Percentiles rank a stretch among this genome's conserved stretches.
Evolutionary conservation across 2,797 vertebrate species (phyloP).

Genomic region (Margarornis squamiger): DNA sequence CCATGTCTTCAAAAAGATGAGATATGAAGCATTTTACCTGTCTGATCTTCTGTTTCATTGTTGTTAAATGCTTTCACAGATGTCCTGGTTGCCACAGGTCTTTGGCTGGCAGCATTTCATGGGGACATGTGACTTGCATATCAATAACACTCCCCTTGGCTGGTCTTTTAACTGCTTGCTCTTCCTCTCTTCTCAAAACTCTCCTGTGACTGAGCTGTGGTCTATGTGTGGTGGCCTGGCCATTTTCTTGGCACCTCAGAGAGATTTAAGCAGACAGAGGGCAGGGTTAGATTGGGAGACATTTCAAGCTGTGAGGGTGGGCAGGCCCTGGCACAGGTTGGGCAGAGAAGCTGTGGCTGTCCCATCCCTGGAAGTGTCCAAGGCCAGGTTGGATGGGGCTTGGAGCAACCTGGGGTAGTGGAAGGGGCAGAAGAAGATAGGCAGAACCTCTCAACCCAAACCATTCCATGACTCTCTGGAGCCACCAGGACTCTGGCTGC

Average conservation of each 20-base stretch:
- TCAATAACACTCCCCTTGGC: background rate
- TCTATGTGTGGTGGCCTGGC: background rate
- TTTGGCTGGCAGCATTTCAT: background rate
- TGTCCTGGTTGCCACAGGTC: background rate
- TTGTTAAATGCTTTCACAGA: background rate
- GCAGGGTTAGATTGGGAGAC: background rate
- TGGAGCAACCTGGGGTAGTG: accelerated
- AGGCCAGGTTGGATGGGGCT: accelerated
- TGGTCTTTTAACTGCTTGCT: background rate
- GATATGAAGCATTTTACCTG: background rate
- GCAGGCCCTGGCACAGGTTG: background rate
- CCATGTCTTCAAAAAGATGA: background rate
- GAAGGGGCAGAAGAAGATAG: accelerated
- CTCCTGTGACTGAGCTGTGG: background rate
- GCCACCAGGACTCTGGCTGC: background rate
- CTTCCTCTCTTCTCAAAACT: background rate
- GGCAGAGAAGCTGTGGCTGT: background rate
- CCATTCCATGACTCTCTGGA: background rate
- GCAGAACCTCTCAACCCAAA: background rate
- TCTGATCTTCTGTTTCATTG: background rate
- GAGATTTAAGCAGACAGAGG: background rate
- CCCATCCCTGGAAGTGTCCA: background rate
- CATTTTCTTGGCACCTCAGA: background rate
- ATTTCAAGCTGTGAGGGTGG: accelerated
- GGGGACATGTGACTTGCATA: background rate